phyloP scores from a whole-genome alignment of 2,888 invertebrate species.

The Molorchus minor region DNA sequence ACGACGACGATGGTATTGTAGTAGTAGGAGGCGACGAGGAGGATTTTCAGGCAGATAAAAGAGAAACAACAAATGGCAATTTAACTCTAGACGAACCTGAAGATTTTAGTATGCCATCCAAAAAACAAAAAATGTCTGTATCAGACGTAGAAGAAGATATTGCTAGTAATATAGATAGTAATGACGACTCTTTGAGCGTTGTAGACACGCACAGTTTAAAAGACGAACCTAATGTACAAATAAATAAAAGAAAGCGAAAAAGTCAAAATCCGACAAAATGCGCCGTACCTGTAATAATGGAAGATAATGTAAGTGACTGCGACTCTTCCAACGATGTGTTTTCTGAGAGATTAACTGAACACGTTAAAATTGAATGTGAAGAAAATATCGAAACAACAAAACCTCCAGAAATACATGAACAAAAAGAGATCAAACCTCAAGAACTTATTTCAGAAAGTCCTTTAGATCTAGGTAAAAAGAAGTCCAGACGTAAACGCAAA shows the following conservation, averaged over 20 bases:
- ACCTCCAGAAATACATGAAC: conserved; percentile 39
- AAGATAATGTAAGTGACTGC: conserved; percentile 68
- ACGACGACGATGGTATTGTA: conserved; percentile 81
- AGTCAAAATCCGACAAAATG: conserved; percentile 87
- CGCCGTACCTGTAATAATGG: conserved; percentile 68
- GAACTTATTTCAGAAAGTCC: conserved; percentile 54
- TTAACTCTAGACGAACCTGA: conserved; percentile 68
- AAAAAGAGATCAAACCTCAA: conserved; percentile 40
- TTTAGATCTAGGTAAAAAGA: conserved; percentile 63
- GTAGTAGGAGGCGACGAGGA: conserved; percentile 73
- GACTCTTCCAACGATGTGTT: conserved; percentile 69
- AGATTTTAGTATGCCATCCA: conserved; percentile 75
- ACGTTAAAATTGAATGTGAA: conserved; percentile 40
- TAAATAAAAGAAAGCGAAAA: conserved; percentile 86
- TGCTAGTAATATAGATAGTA: conserved; percentile 71
- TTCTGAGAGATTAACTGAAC: conserved; percentile 49
- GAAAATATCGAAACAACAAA: conserved; percentile 43
- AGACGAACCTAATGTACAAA: conserved; percentile 67
- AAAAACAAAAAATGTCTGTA: conserved; percentile 68
- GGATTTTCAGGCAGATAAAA: conserved; percentile 55
- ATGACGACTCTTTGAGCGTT: conserved; percentile 70
- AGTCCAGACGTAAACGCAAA: conserved; percentile 61
- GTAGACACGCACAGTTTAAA: conserved; percentile 66
- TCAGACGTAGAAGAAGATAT: conserved; percentile 68
- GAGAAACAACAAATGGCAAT: conserved; percentile 58